phyloP scores from a whole-genome alignment of 2,888 invertebrate genomes.

The Molanna angustata region DNA sequence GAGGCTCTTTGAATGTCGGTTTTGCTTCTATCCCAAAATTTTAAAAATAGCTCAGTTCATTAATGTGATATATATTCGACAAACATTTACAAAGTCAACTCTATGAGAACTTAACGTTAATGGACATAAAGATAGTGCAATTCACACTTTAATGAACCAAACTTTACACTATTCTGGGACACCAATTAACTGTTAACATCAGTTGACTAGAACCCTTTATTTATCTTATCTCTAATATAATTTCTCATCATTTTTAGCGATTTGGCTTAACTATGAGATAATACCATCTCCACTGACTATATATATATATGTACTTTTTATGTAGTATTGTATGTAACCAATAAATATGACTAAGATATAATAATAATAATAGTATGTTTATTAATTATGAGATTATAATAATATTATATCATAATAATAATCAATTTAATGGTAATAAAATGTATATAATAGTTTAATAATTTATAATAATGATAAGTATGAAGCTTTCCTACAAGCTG shows the following conservation, averaged over 20 bases:
- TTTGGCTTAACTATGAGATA: constrained; percentile 58
- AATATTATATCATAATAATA: constrained; percentile 53
- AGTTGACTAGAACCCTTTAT: constrained; percentile 30
- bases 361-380: constrained; percentile 55
- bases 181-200: constrained; percentile 43
- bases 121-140: constrained; percentile 28
- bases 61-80: constrained; percentile 40
- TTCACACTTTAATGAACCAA: constrained; percentile 27
- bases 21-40: constrained; percentile 25
- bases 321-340: too few species aligned
- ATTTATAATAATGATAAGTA: constrained; percentile 58
- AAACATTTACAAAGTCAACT: constrained; percentile 43
- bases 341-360: constrained; percentile 37
- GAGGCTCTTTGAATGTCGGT: constrained; percentile 38
- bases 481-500: constrained; percentile 60
- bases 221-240: constrained; percentile 27
- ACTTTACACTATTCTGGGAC: constrained; percentile 40
- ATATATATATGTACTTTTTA: constrained; percentile 29
- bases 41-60: constrained; percentile 27
- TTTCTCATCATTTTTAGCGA: constrained; percentile 39
- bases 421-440: constrained; percentile 54
- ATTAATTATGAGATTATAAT: constrained; percentile 59
- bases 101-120: constrained; percentile 29
- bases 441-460: constrained; percentile 59
- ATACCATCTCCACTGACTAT: constrained; percentile 43